phyloP scores from a whole-genome alignment of 2,113 vertebrate species.

The Nematolebias whitei region DNA sequence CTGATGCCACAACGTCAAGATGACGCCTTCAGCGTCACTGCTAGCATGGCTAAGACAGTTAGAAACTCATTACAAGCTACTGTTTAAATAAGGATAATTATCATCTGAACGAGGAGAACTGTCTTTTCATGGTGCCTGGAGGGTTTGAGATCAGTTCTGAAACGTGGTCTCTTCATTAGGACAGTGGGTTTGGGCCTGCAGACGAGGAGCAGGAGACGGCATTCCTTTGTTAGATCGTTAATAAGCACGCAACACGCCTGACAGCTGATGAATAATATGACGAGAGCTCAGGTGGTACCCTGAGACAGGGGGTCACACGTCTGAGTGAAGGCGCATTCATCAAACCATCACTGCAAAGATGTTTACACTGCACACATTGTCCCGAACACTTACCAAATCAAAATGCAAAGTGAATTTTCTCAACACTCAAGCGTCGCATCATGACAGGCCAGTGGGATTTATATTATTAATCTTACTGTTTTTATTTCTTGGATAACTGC shows the following conservation, averaged over 20 bases:
- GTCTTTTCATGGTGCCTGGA: too few relatives aligned
- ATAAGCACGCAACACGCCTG: slow-evolving; percentile 47
- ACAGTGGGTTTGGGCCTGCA: slow-evolving; percentile 3
- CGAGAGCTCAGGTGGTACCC: slow-evolving; percentile 24
- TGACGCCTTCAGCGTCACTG: too few relatives aligned
- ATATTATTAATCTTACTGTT: slow-evolving; percentile 13
- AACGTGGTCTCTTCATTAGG: slow-evolving; percentile 31
- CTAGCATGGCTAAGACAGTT: too few relatives aligned
- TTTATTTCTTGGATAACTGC: slow-evolving; percentile 2
- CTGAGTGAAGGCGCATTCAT: slow-evolving; percentile 4
- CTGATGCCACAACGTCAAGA: too few relatives aligned
- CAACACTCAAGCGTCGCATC: too few relatives aligned
- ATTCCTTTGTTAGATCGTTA: slow-evolving; percentile 30
- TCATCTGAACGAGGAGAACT: too few relatives aligned
- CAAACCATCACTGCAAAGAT: background rate
- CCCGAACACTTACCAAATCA: slow-evolving; percentile 6
- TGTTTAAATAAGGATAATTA: too few relatives aligned
- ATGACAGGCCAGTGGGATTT: slow-evolving; percentile 1
- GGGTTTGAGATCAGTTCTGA: too few relatives aligned
- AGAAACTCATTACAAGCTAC: too few relatives aligned
- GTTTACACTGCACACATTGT: background rate
- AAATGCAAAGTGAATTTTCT: background rate
- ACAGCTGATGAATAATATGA: slow-evolving; percentile 61
- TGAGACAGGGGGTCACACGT: slow-evolving; percentile 26
- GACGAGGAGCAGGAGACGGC: slow-evolving; percentile 38